Conservation (phyloP, 2,113 vertebrate genomes). For the Ia io region DNA sequence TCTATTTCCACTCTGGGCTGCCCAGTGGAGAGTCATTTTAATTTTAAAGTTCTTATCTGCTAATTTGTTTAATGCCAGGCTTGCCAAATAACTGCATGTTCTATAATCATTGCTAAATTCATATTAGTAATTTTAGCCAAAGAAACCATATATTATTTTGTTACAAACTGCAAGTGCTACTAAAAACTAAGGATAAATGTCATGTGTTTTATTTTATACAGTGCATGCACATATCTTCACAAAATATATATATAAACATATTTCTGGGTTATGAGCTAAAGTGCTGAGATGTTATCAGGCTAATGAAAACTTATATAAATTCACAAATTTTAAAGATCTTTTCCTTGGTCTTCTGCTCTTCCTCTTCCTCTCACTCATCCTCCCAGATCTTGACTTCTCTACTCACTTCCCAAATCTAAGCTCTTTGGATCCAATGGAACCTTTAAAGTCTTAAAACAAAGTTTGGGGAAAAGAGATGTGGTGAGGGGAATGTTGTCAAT, state of each 20-base stretch:
- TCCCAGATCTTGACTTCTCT: background rate
- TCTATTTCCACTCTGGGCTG: conserved; percentile 87
- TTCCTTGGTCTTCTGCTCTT: background rate
- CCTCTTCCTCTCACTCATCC: background rate
- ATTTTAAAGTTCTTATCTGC: background rate
- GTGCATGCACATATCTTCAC: background rate
- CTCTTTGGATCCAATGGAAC: background rate
- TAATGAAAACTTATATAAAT: background rate
- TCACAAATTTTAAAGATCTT: background rate
- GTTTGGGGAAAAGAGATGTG: background rate
- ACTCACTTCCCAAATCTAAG: background rate
- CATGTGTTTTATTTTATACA: background rate
- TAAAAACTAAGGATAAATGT: background rate
- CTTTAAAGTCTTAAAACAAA: conserved; percentile 30
- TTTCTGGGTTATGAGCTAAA: background rate
- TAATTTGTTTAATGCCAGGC: background rate
- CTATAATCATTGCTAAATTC: background rate
- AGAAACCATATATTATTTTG: background rate
- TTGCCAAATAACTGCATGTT: background rate
- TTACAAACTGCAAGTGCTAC: background rate
- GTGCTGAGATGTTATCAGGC: background rate
- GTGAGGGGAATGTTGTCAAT: background rate
- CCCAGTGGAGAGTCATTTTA: background rate
- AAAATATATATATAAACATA: background rate
- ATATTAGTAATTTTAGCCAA: background rate